phyloP scores from a whole-genome alignment of 2,113 vertebrate genomes.

The Ptyas mucosa region DNA sequence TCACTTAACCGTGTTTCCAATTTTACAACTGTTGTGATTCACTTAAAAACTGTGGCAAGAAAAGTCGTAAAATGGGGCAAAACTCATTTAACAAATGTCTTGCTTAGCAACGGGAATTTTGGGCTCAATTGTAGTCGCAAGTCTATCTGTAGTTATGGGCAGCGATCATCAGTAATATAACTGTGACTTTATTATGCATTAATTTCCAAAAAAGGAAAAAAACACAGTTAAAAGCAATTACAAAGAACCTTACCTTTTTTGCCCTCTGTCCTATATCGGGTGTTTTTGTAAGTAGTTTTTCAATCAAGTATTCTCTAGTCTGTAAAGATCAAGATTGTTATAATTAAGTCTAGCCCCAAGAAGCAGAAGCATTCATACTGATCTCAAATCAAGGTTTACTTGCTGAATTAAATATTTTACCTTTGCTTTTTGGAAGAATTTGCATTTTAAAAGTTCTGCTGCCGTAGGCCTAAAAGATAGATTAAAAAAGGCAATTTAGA shows the following conservation, averaged over 20 bases:
- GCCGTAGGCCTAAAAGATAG: constrained; percentile 81
- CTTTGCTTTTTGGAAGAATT: constrained; percentile 88
- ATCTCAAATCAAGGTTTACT: constrained; percentile 68
- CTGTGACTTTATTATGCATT: too few relatives aligned
- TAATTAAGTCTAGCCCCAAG: constrained; percentile 48
- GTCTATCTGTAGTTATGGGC: neutral
- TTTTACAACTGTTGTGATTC: too few relatives aligned
- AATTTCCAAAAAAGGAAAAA: neutral
- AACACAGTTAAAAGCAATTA: neutral
- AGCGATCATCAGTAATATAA: neutral
- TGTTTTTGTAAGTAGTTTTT: constrained; percentile 89
- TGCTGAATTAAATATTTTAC: constrained; percentile 69
- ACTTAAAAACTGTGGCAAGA: too few relatives aligned
- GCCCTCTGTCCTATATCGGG: constrained; percentile 94
- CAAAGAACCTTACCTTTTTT: constrained; percentile 82
- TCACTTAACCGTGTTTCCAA: too few relatives aligned
- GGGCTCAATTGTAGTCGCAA: too few relatives aligned
- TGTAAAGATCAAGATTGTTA: constrained; percentile 72
- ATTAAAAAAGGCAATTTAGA: constrained; percentile 70
- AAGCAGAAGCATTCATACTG: constrained; percentile 47
- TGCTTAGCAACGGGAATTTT: too few relatives aligned
- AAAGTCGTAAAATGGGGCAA: too few relatives aligned
- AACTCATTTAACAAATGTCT: too few relatives aligned
- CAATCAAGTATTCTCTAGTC: constrained; percentile 95
- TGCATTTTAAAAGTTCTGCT: constrained; percentile 85